phyloP scores from a whole-genome alignment of 2,797 vertebrate species.

The Fratercula arctica region DNA sequence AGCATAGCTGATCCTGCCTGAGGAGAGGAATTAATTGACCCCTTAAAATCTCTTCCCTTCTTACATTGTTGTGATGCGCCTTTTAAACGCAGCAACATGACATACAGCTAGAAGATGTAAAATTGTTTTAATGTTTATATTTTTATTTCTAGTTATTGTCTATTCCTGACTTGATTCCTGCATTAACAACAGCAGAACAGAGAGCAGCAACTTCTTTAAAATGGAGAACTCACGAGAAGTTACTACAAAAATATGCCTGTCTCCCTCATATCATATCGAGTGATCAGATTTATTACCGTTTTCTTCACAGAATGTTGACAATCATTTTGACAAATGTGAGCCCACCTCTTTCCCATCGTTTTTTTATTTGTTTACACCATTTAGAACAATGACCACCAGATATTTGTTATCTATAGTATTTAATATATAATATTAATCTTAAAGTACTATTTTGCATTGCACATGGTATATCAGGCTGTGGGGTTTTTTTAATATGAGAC shows the following conservation, averaged over 20 bases:
- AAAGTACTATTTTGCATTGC: background rate
- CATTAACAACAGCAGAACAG: constrained; percentile 89
- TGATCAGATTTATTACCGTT: constrained; percentile 92
- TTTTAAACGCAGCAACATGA: background rate
- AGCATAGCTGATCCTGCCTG: background rate
- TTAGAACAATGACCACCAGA: background rate
- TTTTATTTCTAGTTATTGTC: constrained; percentile 76
- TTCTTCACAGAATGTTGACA: constrained; percentile 90
- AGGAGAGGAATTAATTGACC: background rate
- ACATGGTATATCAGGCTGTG: background rate
- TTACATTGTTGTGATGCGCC: background rate
- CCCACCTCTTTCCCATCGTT: background rate
- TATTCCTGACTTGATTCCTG: constrained; percentile 87
- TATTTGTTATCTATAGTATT: background rate
- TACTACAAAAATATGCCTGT: constrained; percentile 90
- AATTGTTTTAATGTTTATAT: background rate
- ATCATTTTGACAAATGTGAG: constrained; percentile 93
- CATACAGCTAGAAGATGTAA: background rate
- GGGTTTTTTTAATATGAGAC: background rate
- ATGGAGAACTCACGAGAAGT: constrained; percentile 92
- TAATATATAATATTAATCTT: background rate
- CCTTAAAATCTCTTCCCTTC: background rate
- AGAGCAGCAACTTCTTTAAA: constrained; percentile 90
- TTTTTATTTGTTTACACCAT: background rate
- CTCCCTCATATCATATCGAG: constrained; percentile 90